phyloP scores from a whole-genome alignment of 2,113 vertebrate species.

The Neogobius melanostomus region DNA sequence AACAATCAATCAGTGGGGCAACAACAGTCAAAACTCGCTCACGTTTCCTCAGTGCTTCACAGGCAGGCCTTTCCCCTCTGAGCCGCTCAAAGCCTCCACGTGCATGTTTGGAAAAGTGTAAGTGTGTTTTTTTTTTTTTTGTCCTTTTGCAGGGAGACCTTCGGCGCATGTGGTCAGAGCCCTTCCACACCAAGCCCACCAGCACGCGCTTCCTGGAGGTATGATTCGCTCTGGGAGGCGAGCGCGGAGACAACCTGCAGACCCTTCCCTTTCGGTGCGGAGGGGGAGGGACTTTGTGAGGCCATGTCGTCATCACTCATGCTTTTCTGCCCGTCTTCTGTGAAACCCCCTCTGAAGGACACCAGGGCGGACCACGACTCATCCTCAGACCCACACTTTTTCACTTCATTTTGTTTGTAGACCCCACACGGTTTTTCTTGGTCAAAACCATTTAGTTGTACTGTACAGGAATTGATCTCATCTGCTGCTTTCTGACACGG shows the following conservation, averaged over 20 bases:
- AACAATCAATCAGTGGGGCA: too few species aligned
- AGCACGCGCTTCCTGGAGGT: slow-evolving; percentile 98
- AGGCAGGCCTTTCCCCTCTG: too few species aligned
- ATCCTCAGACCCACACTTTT: slow-evolving; percentile 46
- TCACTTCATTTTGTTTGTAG: slow-evolving; percentile 46
- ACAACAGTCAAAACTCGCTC: too few species aligned
- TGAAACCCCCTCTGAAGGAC: slow-evolving; percentile 55
- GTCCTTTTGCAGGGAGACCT: slow-evolving; percentile 86
- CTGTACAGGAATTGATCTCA: slow-evolving; percentile 18
- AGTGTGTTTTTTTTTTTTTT: slow-evolving; percentile 5
- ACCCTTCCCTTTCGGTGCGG: slow-evolving; percentile 44
- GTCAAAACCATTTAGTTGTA: slow-evolving; percentile 17
- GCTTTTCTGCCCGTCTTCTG: slow-evolving; percentile 63
- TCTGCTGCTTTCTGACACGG: slow-evolving; percentile 30
- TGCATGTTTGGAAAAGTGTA: too few species aligned
- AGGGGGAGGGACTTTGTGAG: slow-evolving; percentile 67
- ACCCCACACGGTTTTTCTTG: not conserved
- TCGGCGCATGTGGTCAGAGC: slow-evolving; percentile 99
- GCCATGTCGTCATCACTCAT: slow-evolving; percentile 70
- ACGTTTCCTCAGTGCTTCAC: too few species aligned
- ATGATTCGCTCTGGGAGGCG: slow-evolving; percentile 78
- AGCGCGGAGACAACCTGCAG: not conserved
- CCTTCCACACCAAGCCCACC: slow-evolving; percentile 95
- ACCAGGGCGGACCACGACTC: slow-evolving; percentile 62
- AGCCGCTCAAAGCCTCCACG: too few species aligned